Percentiles rank a stretch among this genome's conserved stretches.
phyloP scores from a whole-genome alignment of 2,797 vertebrate species.

The Sternotherus odoratus region DNA sequence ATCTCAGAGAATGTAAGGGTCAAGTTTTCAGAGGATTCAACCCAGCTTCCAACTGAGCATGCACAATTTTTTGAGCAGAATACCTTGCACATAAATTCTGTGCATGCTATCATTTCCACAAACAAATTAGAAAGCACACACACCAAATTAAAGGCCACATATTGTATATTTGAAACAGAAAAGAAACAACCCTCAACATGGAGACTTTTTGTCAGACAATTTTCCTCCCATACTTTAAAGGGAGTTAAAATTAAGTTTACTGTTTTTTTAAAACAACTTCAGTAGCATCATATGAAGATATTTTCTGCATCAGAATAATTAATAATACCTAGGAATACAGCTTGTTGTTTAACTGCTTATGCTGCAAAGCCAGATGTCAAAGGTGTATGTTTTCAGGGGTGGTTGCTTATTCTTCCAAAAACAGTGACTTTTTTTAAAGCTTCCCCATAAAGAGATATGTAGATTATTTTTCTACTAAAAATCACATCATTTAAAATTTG shows the following conservation, averaged over 20 bases:
- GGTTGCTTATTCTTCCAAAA: not conserved
- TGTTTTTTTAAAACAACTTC: not conserved
- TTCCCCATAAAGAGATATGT: not conserved
- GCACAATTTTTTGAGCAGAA: not conserved
- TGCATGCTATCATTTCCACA: not conserved
- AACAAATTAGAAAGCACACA: not conserved
- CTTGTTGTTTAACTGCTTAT: not conserved
- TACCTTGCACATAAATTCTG: not conserved
- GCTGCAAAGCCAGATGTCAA: not conserved
- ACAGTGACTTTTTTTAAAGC: rapidly evolving
- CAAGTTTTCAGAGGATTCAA: not conserved
- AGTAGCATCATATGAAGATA: not conserved
- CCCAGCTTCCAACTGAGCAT: not conserved
- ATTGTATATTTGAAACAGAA: not conserved
- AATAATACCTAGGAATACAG: not conserved
- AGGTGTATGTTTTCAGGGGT: rapidly evolving
- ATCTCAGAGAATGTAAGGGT: not conserved
- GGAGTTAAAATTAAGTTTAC: too few relatives aligned
- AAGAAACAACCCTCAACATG: too few relatives aligned
- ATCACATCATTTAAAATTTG: rapidly evolving
- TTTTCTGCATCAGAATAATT: not conserved
- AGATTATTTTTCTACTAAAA: not conserved
- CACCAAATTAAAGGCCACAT: not conserved
- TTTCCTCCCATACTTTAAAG: not conserved
- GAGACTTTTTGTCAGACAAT: not conserved